Base-by-base conservation (phyloP, 2,888 invertebrate genomes). In the Habroteleia sp. region DNA sequence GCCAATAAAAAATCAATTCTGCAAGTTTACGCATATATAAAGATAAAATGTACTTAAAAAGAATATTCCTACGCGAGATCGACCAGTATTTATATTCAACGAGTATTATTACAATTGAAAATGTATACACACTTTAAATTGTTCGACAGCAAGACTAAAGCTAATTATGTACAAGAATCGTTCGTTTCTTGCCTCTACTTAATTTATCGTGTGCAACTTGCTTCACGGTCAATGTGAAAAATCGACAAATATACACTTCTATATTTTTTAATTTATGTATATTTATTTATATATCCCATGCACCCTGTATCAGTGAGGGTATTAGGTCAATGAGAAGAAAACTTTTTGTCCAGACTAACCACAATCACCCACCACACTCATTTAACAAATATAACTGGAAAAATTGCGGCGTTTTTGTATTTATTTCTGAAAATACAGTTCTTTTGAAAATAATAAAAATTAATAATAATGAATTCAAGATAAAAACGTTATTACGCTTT, bases 161-260 rank as follows among this genome's bases (percentile, higher is more conserved):
- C 80, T 81, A 79, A 58, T 42, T 81, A 81, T 81, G 60, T 81
- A 81, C 81, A 81, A 76, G 62, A 76, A 74, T 69, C 63, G 58
- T 73, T 76, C 66, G 71, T 60, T 72, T 58, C 78, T 77, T 77
- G 79, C 75, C 76, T 50, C 42, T 77, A 73, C 65, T 74, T 44
- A 29, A 76, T 74, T 77, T 76, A 56, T 44, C 72, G 66, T 78
- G 77, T 76, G 66, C 42, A 65, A 71, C 46, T 58, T 60, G 56
- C 14, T 75, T 75, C 65, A 75, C 71, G 65, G 13, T 66, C 50
- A 68, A 56, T 66, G 62, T 66, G 66, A 72, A 76, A 73, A 73
- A 76, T 73, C 69, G 73, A 73, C 63, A 76, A 50, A 68, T 76
- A 69, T 69, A 69, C 73, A 69, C 37, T 62, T 62, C 46, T 71